These are phyloP conservation scores for Mactra quadrangularis DNA, from an alignment of 1,140 invertebrate genomes.

Conservation along the genomic window DNA sequence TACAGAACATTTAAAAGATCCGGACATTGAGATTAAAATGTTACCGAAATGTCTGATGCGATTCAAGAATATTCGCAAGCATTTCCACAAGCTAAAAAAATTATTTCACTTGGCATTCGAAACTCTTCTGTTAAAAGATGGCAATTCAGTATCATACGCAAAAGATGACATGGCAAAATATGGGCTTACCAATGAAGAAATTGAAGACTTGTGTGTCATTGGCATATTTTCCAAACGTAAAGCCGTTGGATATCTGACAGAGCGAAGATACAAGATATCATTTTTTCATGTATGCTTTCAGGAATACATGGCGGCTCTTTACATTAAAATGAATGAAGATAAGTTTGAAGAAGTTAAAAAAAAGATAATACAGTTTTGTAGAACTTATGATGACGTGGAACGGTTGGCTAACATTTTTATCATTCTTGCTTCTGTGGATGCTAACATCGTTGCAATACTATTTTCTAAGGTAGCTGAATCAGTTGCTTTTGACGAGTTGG, in stretches of 20 bases:
- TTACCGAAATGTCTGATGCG: not conserved
- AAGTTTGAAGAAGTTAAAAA: not conserved
- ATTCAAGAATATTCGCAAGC: not conserved
- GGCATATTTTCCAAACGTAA: conserved; percentile 17
- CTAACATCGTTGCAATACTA: not conserved
- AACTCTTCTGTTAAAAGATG: not conserved
- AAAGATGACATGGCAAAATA: not conserved
- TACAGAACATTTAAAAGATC: no score
- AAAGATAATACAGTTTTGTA: not conserved
- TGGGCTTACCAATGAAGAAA: not conserved
- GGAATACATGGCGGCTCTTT: conserved; percentile 13
- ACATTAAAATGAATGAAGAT: not conserved
- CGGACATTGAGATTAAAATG: no score
- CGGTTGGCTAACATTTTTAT: conserved; percentile 7
- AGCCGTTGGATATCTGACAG: conserved; percentile 3
- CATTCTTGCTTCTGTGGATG: not conserved
- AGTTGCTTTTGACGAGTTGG: not conserved
- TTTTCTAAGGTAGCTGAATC: not conserved
- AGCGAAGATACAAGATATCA: conserved; percentile 11
- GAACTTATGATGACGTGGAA: not conserved
- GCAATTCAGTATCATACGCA: not conserved
- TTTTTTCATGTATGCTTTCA: conserved; percentile 8
- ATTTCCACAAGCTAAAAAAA: not conserved
- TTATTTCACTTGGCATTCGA: not conserved
- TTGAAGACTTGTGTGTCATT: not conserved